Evolutionary conservation across 2,888 invertebrate species (phyloP).

Genomic region (Synergus gifuensis): DNA sequence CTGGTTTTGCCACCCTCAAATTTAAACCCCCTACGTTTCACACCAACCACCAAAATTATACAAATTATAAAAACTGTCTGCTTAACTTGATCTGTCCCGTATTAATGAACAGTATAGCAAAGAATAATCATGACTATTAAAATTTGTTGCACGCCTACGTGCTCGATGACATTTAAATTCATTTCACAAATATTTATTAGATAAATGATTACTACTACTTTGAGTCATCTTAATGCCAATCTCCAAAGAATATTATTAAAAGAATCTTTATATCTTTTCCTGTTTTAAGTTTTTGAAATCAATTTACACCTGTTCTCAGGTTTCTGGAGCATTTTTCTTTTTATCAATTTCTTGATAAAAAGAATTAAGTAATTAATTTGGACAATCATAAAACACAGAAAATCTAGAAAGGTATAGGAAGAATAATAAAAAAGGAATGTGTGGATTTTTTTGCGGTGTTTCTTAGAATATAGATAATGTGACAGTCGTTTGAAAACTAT

Average conservation of each 20-base stretch:
- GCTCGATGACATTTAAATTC: conserved; percentile 13
- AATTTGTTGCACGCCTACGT: not conserved
- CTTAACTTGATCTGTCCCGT: not conserved
- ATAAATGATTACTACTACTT: not conserved
- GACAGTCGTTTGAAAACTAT: conserved; percentile 40
- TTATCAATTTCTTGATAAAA: not conserved
- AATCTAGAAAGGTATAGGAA: not conserved
- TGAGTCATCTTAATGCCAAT: not conserved
- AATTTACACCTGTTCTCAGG: not conserved
- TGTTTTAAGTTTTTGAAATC: not conserved
- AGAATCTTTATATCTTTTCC: not conserved
- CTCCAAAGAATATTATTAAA: not conserved
- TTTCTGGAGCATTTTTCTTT: not conserved
- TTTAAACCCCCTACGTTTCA: conserved; percentile 60
- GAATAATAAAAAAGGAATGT: conserved; percentile 23
- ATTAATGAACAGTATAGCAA: conserved; percentile 5
- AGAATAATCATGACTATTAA: not conserved
- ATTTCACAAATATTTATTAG: not conserved
- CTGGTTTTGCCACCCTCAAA: conserved; percentile 66
- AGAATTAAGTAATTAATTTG: not conserved
- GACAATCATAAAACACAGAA: not conserved
- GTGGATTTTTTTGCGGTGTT: conserved; percentile 18
- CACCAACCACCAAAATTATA: conserved; percentile 19
- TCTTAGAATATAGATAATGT: conserved; percentile 33
- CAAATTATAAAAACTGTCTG: conserved; percentile 11